Percentiles rank a stretch among this genome's conserved stretches.
phyloP scores from a whole-genome alignment of 2,888 invertebrate genomes.

The Eudasyphora cyanicolor region DNA sequence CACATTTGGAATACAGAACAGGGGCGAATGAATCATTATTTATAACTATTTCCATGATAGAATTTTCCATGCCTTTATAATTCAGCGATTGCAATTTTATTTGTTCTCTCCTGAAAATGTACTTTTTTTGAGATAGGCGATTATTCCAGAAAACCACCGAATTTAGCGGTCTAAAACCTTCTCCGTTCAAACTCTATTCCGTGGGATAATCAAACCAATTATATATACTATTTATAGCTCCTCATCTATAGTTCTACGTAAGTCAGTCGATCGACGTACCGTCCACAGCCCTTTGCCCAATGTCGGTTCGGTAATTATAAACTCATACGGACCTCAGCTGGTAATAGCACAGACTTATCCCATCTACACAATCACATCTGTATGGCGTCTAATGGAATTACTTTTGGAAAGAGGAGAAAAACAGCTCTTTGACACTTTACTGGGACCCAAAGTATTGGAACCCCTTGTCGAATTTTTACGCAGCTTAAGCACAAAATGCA shows the following conservation, averaged over 20 bases:
- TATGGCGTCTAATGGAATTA: conserved; percentile 74
- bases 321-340: conserved; percentile 74
- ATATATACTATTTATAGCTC: conserved; percentile 71
- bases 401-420: conserved; percentile 67
- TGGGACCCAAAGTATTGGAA: conserved; percentile 72
- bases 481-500: conserved; percentile 68
- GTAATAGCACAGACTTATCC: conserved; percentile 76
- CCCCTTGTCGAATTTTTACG: conserved; percentile 72
- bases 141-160: too few species aligned
- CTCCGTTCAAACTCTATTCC: too few species aligned
- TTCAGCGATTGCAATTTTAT: too few species aligned
- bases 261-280: conserved; percentile 75
- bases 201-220: too few species aligned
- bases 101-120: too few species aligned
- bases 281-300: conserved; percentile 76
- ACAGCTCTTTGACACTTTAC: conserved; percentile 70
- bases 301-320: conserved; percentile 76
- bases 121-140: too few species aligned
- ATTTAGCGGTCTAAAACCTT: too few species aligned
- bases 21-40: too few species aligned
- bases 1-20: too few species aligned
- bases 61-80: too few species aligned
- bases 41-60: too few species aligned
- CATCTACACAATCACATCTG: conserved; percentile 73
- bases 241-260: conserved; percentile 74